Base-by-base conservation (phyloP, 2,888 invertebrate species). In the Diarsia rubi region DNA sequence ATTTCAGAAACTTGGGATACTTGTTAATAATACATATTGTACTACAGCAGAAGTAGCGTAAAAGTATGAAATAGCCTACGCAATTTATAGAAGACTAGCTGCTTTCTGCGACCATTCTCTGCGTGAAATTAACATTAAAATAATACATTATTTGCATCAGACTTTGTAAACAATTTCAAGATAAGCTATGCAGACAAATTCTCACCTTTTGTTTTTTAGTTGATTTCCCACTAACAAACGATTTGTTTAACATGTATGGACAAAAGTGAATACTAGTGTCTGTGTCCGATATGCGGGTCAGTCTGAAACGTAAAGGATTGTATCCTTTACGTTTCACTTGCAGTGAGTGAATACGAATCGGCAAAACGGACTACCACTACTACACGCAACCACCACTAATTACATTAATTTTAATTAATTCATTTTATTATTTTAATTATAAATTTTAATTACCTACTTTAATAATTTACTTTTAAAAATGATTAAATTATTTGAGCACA, bases 1-100 rank as follows among this genome's bases (percentile, higher is more conserved):
- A n/a, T n/a, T n/a, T n/a, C n/a, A n/a, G n/a, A n/a, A n/a, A n/a
- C n/a, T n/a, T n/a, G n/a, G n/a, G n/a, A n/a, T n/a, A n/a, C n/a
- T n/a, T n/a, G n/a, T n/a, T n/a, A n/a, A n/a, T n/a, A n/a, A n/a
- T n/a, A n/a, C n/a, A n/a, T n/a, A n/a, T n/a, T n/a, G n/a, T n/a
- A n/a, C n/a, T n/a, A n/a, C n/a, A n/a, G n/a, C 5, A 37, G 2
- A 37, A 31, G 52, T 52, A 0, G 8, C n/a, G 27, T 52, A 21
- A 31, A 62, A 45, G 14, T 21, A 59, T 45, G 6, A n/a, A 54
- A 78, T 59, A 9, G 19, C 3, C 31, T 44, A n/a, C 27, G 21
- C 59, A 45, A 68, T 68, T 52, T 68, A 31, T n/a, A 37, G 5
- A 44, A 59, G 19, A 59, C 57, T 59, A 19, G 19, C 19, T 31